Percentiles rank a stretch among this genome's conserved stretches.
phyloP scores from a whole-genome alignment of 2,888 invertebrate genomes.

The Leptinotarsa peninsularis region DNA sequence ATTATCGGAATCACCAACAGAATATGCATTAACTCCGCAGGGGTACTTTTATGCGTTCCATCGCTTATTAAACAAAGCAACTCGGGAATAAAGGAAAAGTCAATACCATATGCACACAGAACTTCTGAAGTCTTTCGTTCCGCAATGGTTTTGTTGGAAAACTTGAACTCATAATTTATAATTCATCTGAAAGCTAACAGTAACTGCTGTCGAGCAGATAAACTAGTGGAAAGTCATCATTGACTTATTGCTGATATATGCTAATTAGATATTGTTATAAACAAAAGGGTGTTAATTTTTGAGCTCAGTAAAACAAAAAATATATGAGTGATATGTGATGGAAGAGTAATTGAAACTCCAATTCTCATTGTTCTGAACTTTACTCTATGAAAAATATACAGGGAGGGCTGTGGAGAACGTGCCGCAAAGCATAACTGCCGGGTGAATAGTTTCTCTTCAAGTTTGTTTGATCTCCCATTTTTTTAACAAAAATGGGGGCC shows the following conservation, averaged over 20 bases:
- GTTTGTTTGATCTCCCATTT: no score
- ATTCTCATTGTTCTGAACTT: no score
- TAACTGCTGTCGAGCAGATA: neutral
- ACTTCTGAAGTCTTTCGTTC: constrained; percentile 14
- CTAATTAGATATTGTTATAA: neutral
- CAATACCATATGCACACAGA: constrained; percentile 22
- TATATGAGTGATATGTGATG: no score
- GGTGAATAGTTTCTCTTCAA: no score
- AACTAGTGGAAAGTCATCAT: neutral
- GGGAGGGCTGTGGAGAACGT: neutral
- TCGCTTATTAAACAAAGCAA: constrained; percentile 21
- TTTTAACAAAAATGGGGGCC: no score
- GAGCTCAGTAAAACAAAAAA: no score
- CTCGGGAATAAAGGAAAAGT: constrained; percentile 18
- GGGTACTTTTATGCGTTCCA: constrained; percentile 20
- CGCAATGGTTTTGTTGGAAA: constrained; percentile 15
- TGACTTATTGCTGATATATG: neutral
- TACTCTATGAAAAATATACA: neutral
- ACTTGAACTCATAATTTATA: constrained; percentile 13
- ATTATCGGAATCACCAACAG: constrained; percentile 20
- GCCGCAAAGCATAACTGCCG: no score
- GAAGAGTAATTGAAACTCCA: no score
- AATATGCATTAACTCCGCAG: constrained; percentile 18
- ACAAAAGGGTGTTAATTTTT: neutral
- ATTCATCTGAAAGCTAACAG: constrained; percentile 7